Base-by-base conservation (phyloP, 2,113 vertebrate species). In the Burhinus bistriatus region DNA sequence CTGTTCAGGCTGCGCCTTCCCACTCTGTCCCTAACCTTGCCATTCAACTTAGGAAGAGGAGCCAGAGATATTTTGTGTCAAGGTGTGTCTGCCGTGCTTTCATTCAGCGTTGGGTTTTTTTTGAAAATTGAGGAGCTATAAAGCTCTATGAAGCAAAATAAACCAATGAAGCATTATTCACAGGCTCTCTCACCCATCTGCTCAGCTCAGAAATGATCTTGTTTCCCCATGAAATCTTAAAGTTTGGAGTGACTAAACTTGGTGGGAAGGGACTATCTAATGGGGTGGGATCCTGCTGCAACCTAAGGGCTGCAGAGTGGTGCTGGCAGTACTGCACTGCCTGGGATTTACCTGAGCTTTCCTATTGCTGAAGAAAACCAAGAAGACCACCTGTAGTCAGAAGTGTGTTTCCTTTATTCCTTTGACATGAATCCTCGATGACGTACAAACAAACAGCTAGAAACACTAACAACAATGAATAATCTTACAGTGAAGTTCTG, bases 31-130 rank as follows among this genome's bases (percentile, higher is more conserved):
- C 47, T 57, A 7, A 4, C 23, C 9, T 87, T 65, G 26, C 14
- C 15, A 22, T 38, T 69, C 54, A 59, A n/a, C 1, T 3, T 6
- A 54, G 59, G 32, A 87, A 45, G 55, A 70, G 13, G 15, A 65
- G 6, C 0, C 0, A 0, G 23, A 76, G 44, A 20, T 32, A 54
- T 17, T 79, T 70, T 68, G 21, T 69, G 16, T 13, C 30, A 54
- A 87, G 3, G 7, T 52, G 7, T 45, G 27, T 59, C 54, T 73
- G 11, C 9, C 18, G 51, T 72, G 16, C 8, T 44, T 75, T 91
- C 2, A 1, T 84, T 91, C 38, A 40, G 27, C 44, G 73, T 27
- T 77, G 22, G 11, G 40, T 40, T 17, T 30, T n/a, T 6, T 70
- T 65, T 62, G 14, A 5, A 34, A 80, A 86, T 3, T 36, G 30